These are phyloP conservation scores for Sander lucioperca DNA, from an alignment of 2,113 vertebrate genomes.

Conservation along the genomic window DNA sequence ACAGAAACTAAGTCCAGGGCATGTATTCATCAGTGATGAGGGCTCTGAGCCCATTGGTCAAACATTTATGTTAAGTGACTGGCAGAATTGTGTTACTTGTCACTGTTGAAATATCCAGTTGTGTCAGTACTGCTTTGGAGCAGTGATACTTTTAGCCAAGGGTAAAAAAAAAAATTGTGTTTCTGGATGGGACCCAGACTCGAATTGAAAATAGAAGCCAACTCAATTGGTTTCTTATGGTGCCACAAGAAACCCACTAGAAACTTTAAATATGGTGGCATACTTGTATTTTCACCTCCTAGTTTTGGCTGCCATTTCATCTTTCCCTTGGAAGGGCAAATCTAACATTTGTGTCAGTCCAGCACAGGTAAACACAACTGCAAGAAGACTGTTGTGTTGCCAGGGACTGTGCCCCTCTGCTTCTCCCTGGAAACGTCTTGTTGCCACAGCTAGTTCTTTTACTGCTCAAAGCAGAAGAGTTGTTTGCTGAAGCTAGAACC, in stretches of 20 bases:
- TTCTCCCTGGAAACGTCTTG: slow-evolving; percentile 67
- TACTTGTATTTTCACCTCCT: neutral
- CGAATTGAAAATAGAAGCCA: neutral
- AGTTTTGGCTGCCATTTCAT: slow-evolving; percentile 13
- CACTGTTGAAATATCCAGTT: slow-evolving; percentile 8
- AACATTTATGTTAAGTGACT: slow-evolving; percentile 52
- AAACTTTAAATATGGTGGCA: neutral
- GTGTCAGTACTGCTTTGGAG: neutral
- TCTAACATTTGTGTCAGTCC: slow-evolving; percentile 3
- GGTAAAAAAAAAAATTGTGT: neutral
- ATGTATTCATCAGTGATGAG: slow-evolving; percentile 68
- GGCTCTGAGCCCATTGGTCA: slow-evolving; percentile 68
- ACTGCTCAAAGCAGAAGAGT: slow-evolving; percentile 50
- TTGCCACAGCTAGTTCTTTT: slow-evolving; percentile 38
- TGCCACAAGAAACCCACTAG: neutral
- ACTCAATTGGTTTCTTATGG: neutral
- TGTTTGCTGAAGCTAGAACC: slow-evolving; percentile 70
- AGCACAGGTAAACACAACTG: slow-evolving; percentile 35
- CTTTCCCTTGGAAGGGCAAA: slow-evolving; percentile 29
- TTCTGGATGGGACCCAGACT: neutral
- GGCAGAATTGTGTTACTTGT: slow-evolving; percentile 38
- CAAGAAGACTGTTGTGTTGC: slow-evolving; percentile 37
- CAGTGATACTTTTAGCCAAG: neutral
- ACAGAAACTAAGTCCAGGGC: slow-evolving; percentile 72
- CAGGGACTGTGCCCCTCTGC: slow-evolving; percentile 44